These are phyloP conservation scores for Pipa parva DNA, from an alignment of 2,113 vertebrate species.

Conservation along the genomic window DNA sequence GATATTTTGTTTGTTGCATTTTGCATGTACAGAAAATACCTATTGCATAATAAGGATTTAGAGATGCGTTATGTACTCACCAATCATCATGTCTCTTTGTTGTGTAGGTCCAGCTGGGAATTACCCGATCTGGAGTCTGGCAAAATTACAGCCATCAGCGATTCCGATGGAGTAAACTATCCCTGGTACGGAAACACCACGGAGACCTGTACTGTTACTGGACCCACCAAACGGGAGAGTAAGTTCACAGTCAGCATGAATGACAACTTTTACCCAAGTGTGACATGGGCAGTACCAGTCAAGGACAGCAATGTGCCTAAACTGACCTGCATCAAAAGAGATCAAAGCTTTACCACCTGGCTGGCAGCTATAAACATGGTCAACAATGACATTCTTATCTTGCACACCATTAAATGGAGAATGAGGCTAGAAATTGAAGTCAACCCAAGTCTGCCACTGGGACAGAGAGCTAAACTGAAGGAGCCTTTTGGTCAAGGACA, in stretches of 20 bases:
- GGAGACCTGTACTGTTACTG: slow-evolving; percentile 87
- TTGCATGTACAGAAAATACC: background rate
- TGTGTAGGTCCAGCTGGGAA: slow-evolving; percentile 93
- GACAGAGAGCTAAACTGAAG: slow-evolving; percentile 76
- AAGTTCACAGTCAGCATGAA: slow-evolving; percentile 96
- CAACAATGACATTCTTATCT: slow-evolving; percentile 77
- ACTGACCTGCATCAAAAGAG: slow-evolving; percentile 84
- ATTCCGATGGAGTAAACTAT: slow-evolving; percentile 94
- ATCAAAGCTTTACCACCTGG: slow-evolving; percentile 98
- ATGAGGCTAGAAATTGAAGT: slow-evolving; percentile 90
- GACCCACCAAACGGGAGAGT: slow-evolving; percentile 87
- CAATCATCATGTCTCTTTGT: background rate
- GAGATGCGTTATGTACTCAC: background rate
- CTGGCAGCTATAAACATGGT: slow-evolving; percentile 88
- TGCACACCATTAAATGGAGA: slow-evolving; percentile 92
- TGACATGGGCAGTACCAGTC: slow-evolving; percentile 94
- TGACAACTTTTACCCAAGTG: slow-evolving; percentile 97
- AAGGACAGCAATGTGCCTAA: slow-evolving; percentile 87
- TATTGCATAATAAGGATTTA: too few species aligned
- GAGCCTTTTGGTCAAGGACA: slow-evolving; percentile 85
- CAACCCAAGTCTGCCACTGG: slow-evolving; percentile 77
- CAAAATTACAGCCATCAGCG: slow-evolving; percentile 90
- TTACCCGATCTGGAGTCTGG: slow-evolving; percentile 84
- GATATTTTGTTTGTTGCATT: too few species aligned
- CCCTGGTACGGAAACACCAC: slow-evolving; percentile 98